phyloP scores from a whole-genome alignment of 2,888 invertebrate genomes.

The Hirtodrosophila cameraria region DNA sequence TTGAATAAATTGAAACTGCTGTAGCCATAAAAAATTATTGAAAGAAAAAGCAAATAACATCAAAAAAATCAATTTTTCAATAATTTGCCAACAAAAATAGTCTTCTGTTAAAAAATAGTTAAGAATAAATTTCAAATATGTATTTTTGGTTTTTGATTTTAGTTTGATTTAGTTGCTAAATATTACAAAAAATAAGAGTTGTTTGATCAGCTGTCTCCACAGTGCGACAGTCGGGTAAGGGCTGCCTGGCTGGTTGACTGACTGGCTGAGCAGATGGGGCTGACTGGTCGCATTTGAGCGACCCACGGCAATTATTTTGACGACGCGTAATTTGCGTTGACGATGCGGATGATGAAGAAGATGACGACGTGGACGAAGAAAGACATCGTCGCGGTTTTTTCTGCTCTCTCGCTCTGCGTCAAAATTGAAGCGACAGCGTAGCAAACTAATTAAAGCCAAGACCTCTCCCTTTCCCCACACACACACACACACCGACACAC shows the following conservation, averaged over 20 bases:
- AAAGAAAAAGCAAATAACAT: no score
- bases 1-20: no score
- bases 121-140: no score
- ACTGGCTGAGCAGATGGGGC: constrained; percentile 17
- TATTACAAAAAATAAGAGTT: no score
- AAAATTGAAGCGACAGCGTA: constrained; percentile 71
- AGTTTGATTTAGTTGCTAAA: no score
- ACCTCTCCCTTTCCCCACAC: background rate
- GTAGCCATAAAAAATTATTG: no score
- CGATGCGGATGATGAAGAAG: constrained; percentile 65
- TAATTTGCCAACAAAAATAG: no score
- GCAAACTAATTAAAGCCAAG: constrained; percentile 76
- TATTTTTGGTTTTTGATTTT: no score
- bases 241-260: constrained; percentile 18
- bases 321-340: constrained; percentile 78
- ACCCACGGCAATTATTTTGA: constrained; percentile 77
- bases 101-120: no score
- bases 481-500: constrained; percentile 1
- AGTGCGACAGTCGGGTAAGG: constrained; percentile 31
- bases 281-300: constrained; percentile 55
- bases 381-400: constrained; percentile 54
- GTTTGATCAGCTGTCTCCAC: constrained; percentile 11
- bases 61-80: no score
- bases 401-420: constrained; percentile 28
- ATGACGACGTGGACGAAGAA: constrained; percentile 41